These are phyloP conservation scores for Ochropleura leucogaster DNA, from an alignment of 2,888 invertebrate species.

Conservation along the genomic window DNA sequence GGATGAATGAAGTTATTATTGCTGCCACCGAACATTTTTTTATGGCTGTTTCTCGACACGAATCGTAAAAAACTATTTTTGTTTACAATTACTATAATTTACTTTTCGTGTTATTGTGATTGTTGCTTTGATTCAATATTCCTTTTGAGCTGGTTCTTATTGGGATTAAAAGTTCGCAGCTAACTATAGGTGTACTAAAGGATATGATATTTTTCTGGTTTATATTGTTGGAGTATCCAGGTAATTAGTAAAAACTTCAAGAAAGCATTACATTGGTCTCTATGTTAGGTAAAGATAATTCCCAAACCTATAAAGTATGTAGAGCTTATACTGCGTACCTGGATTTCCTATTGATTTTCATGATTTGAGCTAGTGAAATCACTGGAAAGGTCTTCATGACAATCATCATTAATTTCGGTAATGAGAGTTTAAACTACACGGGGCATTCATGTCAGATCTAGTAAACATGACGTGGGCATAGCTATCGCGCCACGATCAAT, in stretches of 20 bases:
- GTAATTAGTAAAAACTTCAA: not conserved
- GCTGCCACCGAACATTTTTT: conserved; percentile 62
- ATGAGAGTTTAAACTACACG: conserved; percentile 80
- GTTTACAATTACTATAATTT: conserved; percentile 60
- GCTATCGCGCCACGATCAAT: conserved; percentile 84
- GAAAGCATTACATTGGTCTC: not conserved
- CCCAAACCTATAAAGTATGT: not conserved
- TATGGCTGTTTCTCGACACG: conserved; percentile 56
- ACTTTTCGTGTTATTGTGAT: conserved; percentile 42
- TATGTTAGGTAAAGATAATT: not conserved
- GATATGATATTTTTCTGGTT: not conserved
- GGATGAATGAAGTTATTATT: conserved; percentile 75
- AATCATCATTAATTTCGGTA: conserved; percentile 80
- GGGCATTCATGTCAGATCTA: conserved; percentile 81
- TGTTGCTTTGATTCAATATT: conserved; percentile 26
- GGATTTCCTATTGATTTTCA: not conserved
- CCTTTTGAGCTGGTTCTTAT: conserved; percentile 4
- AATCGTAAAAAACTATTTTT: conserved; percentile 64
- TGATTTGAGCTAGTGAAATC: conserved; percentile 35
- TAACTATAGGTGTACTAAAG: not conserved
- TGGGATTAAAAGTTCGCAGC: not conserved
- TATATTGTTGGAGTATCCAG: not conserved
- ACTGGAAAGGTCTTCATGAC: conserved; percentile 51
- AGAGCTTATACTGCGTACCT: not conserved
- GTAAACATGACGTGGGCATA: conserved; percentile 82